A percentile compares a stretch with the other conserved stretches of the same genome.
phyloP scores from a whole-genome alignment of 2,113 vertebrate genomes.

The Microcebus jonahi region DNA sequence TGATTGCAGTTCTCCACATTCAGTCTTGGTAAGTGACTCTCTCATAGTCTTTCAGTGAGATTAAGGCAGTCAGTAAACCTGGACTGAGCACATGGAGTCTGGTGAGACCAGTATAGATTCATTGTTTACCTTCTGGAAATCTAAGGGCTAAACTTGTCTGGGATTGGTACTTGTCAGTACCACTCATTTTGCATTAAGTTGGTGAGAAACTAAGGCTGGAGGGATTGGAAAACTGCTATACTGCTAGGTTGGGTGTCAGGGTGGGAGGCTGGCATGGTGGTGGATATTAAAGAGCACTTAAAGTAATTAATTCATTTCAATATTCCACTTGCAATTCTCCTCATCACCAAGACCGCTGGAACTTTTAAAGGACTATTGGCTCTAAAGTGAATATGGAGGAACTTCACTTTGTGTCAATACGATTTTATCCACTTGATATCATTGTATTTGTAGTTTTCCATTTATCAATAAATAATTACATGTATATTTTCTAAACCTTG shows the following conservation, averaged over 20 bases:
- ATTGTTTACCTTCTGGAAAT: constrained; percentile 16
- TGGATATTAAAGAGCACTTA: constrained; percentile 29
- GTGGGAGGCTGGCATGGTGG: not conserved
- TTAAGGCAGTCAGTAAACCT: constrained; percentile 26
- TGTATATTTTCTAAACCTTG: constrained; percentile 54
- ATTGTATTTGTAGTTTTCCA: constrained; percentile 29
- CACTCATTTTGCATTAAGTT: not conserved
- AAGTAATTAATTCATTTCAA: constrained; percentile 13
- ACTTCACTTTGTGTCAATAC: not conserved
- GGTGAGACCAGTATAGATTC: not conserved
- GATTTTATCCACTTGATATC: constrained; percentile 18
- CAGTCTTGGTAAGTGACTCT: not conserved
- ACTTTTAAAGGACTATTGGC: constrained; percentile 13
- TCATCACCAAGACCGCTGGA: not conserved
- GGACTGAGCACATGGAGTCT: not conserved
- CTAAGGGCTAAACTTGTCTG: not conserved
- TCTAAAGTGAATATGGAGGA: constrained; percentile 19
- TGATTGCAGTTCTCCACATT: not conserved
- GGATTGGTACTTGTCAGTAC: not conserved
- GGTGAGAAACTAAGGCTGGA: not conserved
- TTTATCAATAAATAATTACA: constrained; percentile 45
- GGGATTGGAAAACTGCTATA: not conserved
- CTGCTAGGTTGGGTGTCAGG: constrained; percentile 26
- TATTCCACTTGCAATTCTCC: not conserved
- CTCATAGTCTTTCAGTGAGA: not conserved